These are phyloP conservation scores for Smutsia gigantea DNA, from an alignment of 2,797 vertebrate species.

Conservation along the genomic window DNA sequence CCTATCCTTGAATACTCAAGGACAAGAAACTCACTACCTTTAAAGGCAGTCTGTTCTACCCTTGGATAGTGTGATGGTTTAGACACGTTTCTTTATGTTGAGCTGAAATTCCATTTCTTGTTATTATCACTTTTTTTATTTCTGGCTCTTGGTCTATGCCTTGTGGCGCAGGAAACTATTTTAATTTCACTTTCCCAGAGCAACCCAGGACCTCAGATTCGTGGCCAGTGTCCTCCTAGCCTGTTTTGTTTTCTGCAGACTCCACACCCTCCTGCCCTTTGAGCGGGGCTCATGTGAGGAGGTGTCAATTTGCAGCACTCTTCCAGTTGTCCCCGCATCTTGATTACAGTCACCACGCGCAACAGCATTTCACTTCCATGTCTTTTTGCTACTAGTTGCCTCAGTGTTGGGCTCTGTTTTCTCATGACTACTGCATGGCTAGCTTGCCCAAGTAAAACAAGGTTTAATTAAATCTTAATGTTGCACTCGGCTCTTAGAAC, in stretches of 20 bases:
- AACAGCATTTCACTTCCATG: not conserved
- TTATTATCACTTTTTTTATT: not conserved
- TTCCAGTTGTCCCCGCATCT: not conserved
- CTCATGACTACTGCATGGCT: not conserved
- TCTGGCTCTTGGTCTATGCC: not conserved
- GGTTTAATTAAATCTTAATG: conserved; percentile 75
- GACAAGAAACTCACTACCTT: not conserved
- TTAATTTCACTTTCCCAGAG: not conserved
- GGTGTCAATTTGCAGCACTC: not conserved
- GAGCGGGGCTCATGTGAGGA: fast-evolving
- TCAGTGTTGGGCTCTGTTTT: not conserved
- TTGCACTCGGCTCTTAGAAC: not conserved
- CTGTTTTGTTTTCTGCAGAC: not conserved
- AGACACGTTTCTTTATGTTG: not conserved
- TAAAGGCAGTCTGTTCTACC: not conserved
- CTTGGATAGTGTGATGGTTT: not conserved
- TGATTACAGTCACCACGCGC: not conserved
- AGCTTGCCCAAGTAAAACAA: conserved; percentile 59
- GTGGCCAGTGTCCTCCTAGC: not conserved
- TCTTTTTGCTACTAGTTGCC: not conserved
- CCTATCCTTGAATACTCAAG: not conserved
- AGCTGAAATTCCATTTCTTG: conserved; percentile 9
- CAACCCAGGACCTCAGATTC: not conserved
- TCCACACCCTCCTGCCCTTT: fast-evolving
- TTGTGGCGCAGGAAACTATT: not conserved